Evolutionary conservation across 92 coral and sea anemone species (phyloP).

Genomic region (Actinernus sp.): DNA sequence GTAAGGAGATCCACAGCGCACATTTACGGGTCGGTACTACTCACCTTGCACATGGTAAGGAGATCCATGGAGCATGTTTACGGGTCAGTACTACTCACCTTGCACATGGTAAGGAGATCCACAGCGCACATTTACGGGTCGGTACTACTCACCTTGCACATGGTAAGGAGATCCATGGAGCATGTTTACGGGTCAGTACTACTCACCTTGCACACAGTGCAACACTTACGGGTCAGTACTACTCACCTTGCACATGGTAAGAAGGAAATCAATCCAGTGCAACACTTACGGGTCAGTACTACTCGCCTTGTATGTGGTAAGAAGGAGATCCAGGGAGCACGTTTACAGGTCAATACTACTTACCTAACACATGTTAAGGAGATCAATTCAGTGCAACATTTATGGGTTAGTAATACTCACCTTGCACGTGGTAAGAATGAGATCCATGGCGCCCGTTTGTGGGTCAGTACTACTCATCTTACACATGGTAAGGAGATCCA

Average conservation of each 20-base stretch:
- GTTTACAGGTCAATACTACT: no score
- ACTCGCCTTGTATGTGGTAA: constrained; percentile 77
- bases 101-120: constrained; percentile 72
- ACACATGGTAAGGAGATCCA: no score
- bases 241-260: constrained; percentile 92
- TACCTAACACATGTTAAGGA: no score
- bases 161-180: constrained; percentile 52
- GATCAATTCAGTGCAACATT: no score
- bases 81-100: constrained; percentile 29
- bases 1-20: no score
- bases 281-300: constrained; percentile 5
- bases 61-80: constrained; percentile 52
- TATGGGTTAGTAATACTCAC: no score
- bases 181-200: neutral
- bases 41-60: constrained; percentile 80
- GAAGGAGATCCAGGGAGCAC: no score
- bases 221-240: constrained; percentile 16
- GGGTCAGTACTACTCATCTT: no score
- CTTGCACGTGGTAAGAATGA: no score
- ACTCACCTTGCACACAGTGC: constrained; percentile 76
- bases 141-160: constrained; percentile 70
- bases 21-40: neutral
- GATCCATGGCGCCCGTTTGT: no score
- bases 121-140: constrained; percentile 56
- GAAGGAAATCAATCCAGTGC: constrained; percentile 79